Percentiles rank a stretch among this genome's conserved stretches.
These are phyloP conservation scores for Coracias cyanogaster DNA, from an alignment of 2,797 vertebrate genomes.

Conservation along the genomic window DNA sequence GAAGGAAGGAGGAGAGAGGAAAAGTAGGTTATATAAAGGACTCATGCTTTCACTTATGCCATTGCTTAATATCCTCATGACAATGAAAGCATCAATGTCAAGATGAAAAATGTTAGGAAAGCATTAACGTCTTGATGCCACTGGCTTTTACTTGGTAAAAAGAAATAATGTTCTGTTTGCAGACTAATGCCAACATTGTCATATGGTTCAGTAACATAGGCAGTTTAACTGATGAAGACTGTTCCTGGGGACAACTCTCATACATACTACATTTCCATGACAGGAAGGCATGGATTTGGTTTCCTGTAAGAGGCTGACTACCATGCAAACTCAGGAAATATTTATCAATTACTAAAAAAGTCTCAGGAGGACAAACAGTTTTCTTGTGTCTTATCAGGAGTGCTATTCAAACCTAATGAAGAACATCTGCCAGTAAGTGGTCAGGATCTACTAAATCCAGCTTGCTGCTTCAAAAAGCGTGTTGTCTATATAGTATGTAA, in stretches of 20 bases:
- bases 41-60: not conserved
- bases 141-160: not conserved
- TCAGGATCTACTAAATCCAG: not conserved
- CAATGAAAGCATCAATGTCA: not conserved
- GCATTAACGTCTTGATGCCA: not conserved
- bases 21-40: not conserved
- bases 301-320: not conserved
- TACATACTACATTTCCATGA: not conserved
- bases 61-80: not conserved
- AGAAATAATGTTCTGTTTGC: not conserved
- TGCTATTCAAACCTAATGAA: not conserved
- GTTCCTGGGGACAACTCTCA: not conserved
- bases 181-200: not conserved
- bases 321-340: not conserved
- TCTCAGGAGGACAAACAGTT: not conserved
- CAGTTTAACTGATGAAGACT: not conserved
- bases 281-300: not conserved
- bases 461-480: not conserved
- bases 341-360: constrained; percentile 7
- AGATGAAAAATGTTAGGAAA: not conserved
- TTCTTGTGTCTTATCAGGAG: not conserved
- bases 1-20: not conserved
- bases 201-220: not conserved
- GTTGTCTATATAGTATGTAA: not conserved
- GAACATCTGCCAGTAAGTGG: not conserved